These are phyloP conservation scores for Avahi laniger DNA, from an alignment of 2,797 vertebrate species.

Conservation along the genomic window DNA sequence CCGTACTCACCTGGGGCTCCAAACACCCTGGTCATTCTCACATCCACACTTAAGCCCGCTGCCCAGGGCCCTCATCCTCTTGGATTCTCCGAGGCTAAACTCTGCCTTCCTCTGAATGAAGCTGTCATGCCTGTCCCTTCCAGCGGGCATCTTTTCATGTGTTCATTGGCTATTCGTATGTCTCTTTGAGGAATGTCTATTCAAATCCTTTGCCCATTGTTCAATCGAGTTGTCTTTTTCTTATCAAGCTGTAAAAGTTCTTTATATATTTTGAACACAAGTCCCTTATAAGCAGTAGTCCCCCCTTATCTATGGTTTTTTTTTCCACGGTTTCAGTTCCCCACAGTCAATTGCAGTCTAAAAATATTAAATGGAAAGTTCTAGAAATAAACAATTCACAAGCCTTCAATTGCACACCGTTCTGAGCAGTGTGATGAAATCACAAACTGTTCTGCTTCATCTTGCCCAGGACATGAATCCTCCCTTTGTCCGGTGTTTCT, in stretches of 20 bases:
- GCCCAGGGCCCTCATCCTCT: background rate
- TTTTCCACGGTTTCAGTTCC: background rate
- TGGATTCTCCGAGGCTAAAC: background rate
- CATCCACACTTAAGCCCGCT: background rate
- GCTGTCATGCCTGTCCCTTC: background rate
- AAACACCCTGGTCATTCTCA: background rate
- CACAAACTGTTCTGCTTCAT: no score
- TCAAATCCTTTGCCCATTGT: background rate
- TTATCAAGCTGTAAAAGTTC: background rate
- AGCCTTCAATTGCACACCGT: background rate
- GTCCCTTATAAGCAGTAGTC: background rate
- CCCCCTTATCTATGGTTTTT: background rate
- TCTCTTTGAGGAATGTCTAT: background rate
- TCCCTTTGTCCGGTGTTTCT: background rate
- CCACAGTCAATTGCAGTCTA: background rate
- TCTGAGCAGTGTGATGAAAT: background rate
- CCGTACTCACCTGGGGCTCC: background rate
- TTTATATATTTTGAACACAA: background rate
- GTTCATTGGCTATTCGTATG: background rate
- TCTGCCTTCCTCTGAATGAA: background rate
- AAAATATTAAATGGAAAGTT: background rate
- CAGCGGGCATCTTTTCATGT: background rate
- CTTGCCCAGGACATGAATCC: background rate
- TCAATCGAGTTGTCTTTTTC: background rate
- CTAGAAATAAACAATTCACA: background rate